These are phyloP conservation scores for Temnothorax curvispinosus DNA, from an alignment of 1,140 invertebrate genomes.

Conservation along the genomic window DNA sequence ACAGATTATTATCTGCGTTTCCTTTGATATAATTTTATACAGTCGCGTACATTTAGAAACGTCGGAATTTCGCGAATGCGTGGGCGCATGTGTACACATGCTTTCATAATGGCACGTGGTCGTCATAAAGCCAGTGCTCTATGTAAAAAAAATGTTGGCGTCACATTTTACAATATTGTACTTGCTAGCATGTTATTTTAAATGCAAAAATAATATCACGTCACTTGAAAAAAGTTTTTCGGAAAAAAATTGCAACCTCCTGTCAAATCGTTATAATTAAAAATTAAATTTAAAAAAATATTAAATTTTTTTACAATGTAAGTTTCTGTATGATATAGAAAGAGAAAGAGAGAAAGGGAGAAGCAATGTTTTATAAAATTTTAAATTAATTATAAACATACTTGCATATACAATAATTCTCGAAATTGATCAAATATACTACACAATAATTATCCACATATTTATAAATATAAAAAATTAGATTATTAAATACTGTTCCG, in stretches of 20 bases:
- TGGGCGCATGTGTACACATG: slow-evolving; percentile 18
- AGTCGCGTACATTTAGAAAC: slow-evolving; percentile 46
- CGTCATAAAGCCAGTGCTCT: slow-evolving; percentile 58
- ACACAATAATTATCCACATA: background rate
- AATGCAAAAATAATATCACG: slow-evolving; percentile 2
- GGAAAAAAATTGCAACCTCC: background rate
- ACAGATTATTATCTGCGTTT: slow-evolving; percentile 21
- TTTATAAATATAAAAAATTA: background rate
- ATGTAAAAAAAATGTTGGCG: slow-evolving; percentile 27
- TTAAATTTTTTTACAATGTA: background rate
- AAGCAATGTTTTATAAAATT: background rate
- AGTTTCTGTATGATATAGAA: background rate
- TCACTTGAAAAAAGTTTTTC: background rate
- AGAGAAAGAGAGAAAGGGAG: background rate
- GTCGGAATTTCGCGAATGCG: slow-evolving; percentile 23
- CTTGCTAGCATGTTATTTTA: background rate
- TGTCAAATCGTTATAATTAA: background rate
- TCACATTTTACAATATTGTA: slow-evolving; percentile 6
- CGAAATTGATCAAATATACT: no score
- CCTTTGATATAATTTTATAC: slow-evolving; percentile 63
- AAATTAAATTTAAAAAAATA: background rate
- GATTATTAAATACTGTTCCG: background rate
- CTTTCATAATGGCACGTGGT: slow-evolving; percentile 63
- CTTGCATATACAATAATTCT: no score
- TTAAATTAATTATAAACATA: background rate